Evolutionary conservation across 2,113 vertebrate species (phyloP).

Genomic region (Rafetus swinhoei): DNA sequence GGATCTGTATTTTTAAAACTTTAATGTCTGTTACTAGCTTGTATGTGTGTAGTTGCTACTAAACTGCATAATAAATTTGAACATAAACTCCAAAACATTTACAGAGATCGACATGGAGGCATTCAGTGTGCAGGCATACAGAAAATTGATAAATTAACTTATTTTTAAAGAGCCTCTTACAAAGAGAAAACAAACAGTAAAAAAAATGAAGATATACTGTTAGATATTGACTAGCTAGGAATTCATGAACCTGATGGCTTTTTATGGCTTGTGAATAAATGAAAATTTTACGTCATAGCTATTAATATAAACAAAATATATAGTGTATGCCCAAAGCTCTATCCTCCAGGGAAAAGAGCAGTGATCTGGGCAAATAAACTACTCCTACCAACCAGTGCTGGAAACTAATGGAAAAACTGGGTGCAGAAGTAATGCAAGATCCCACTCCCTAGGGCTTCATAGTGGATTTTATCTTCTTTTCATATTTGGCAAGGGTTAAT

Average conservation of each 20-base stretch:
- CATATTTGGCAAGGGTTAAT: conserved; percentile 28
- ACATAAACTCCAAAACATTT: conserved; percentile 34
- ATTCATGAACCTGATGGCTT: conserved; percentile 78
- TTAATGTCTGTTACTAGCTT: background rate
- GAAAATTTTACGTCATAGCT: conserved; percentile 78
- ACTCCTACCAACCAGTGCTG: conserved; percentile 51
- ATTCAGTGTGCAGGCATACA: conserved; percentile 21
- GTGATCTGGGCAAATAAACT: conserved; percentile 37
- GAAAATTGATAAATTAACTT: conserved; percentile 40
- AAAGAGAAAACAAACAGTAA: conserved; percentile 71
- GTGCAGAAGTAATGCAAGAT: conserved; percentile 56
- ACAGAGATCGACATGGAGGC: conserved; percentile 14
- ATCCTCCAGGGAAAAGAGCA: background rate
- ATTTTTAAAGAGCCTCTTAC: conserved; percentile 45
- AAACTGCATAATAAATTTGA: conserved; percentile 33
- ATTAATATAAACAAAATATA: conserved; percentile 76
- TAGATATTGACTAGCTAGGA: conserved; percentile 73
- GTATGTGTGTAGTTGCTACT: conserved; percentile 34
- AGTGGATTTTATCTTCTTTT: conserved; percentile 33
- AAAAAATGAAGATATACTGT: conserved; percentile 63
- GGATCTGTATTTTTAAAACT: conserved; percentile 49
- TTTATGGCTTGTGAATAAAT: conserved; percentile 79
- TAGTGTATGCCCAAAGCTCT: conserved; percentile 37
- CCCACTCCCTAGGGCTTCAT: conserved; percentile 1
- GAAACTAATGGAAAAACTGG: conserved; percentile 40